phyloP scores from a whole-genome alignment of 1,140 invertebrate species.

The Euwallacea fornicatus region DNA sequence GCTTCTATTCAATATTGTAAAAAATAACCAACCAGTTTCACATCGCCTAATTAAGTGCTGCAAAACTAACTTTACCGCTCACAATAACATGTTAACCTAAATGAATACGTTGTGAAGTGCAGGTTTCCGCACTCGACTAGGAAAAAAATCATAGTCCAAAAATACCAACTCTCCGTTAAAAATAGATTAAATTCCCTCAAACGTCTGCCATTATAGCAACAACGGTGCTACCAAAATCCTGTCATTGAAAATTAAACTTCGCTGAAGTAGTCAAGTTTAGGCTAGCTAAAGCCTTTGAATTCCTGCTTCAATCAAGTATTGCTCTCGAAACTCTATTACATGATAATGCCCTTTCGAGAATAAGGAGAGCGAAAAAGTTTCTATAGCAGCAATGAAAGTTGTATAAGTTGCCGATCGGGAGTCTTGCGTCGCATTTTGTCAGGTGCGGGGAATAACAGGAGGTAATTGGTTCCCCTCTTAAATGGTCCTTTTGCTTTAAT shows the following conservation, averaged over 20 bases:
- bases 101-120: no score
- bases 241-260: constrained; percentile 20
- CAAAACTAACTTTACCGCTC: no score
- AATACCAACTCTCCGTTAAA: no score
- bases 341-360: constrained; percentile 26
- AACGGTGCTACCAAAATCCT: neutral
- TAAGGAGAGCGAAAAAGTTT: constrained; percentile 21
- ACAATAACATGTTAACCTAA: no score
- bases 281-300: constrained; percentile 1
- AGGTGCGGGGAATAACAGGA: constrained; percentile 2
- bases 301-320: constrained; percentile 17
- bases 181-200: no score
- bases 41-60: no score
- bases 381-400: constrained; percentile 22
- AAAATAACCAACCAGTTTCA: no score
- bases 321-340: constrained; percentile 24
- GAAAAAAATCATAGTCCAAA: no score
- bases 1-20: no score
- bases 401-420: neutral
- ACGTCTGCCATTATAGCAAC: no score
- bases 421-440: neutral
- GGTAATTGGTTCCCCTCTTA: neutral
- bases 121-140: no score
- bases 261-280: neutral
- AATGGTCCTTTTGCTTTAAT: no score